Evolutionary conservation across 1,140 invertebrate genomes (phyloP).

Genomic region (Teleogryllus occipitalis): DNA sequence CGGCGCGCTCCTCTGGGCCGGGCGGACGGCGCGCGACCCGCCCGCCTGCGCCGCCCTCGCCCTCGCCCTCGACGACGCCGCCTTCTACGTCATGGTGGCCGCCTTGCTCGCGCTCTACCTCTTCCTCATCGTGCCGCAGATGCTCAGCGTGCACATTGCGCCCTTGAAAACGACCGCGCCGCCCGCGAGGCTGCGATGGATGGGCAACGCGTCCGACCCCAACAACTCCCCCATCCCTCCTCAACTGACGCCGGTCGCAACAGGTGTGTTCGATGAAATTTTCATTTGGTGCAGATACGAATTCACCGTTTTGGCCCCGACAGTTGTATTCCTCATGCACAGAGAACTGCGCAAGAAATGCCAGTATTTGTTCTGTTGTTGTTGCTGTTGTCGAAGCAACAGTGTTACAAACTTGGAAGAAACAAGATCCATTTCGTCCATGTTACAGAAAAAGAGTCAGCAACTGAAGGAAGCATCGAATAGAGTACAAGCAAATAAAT

Average conservation of each 20-base stretch:
- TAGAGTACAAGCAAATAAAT: not conserved
- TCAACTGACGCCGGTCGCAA: not conserved
- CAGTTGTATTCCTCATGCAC: conserved; percentile 19
- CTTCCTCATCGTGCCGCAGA: conserved; percentile 2
- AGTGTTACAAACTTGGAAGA: not conserved
- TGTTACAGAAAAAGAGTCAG: not conserved
- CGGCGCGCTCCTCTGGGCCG: not conserved
- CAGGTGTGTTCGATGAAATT: conserved; percentile 22
- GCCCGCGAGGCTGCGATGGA: not conserved
- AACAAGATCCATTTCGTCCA: not conserved
- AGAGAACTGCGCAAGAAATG: conserved; percentile 27
- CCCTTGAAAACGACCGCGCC: not conserved
- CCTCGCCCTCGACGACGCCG: conserved; percentile 6
- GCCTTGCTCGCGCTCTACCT: not conserved
- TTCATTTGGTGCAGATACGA: conserved; percentile 25
- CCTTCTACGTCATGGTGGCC: conserved; percentile 3
- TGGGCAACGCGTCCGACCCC: not conserved
- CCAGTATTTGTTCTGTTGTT: conserved; percentile 22
- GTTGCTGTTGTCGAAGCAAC: conserved; percentile 7
- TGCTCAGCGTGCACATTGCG: not conserved
- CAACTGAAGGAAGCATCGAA: not conserved
- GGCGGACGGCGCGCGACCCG: too few relatives aligned
- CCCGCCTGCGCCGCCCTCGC: not conserved
- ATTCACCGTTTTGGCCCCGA: conserved; percentile 19
- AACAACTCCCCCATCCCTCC: not conserved